Evolutionary conservation across 2,888 invertebrate genomes (phyloP).

Genomic region (Pachliopta kotzebuea): DNA sequence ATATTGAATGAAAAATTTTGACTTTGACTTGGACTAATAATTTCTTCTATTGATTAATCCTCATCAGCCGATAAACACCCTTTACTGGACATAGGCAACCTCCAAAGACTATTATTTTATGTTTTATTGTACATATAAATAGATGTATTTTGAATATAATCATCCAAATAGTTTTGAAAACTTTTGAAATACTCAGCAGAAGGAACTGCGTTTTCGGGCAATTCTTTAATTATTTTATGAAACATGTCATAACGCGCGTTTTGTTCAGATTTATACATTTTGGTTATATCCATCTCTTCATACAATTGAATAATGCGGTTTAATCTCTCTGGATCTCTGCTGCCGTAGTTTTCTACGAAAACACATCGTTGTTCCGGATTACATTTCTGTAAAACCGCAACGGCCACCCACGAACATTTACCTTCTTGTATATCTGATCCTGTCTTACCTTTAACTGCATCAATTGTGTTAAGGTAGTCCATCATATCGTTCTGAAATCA

Average conservation of each 20-base stretch:
- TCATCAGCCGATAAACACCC: too few species aligned
- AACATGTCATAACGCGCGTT: conserved; percentile 12
- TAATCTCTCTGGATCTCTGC: conserved; percentile 81
- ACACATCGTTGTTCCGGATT: conserved; percentile 79
- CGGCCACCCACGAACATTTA: conserved; percentile 95
- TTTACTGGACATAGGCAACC: too few species aligned
- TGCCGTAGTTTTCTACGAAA: conserved; percentile 84
- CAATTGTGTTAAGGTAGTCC: conserved; percentile 91
- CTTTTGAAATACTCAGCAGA: conserved; percentile 19
- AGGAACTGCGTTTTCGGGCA: conserved; percentile 9
- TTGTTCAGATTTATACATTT: conserved; percentile 75
- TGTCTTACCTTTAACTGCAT: conserved; percentile 89
- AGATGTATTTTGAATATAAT: conserved; percentile 4
- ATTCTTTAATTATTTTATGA: conserved; percentile 6
- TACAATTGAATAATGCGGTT: conserved; percentile 54
- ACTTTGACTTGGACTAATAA: too few species aligned
- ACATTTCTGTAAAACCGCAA: conserved; percentile 88
- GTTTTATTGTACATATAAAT: conserved; percentile 13
- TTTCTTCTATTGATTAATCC: too few species aligned
- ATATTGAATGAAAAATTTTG: too few species aligned
- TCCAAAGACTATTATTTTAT: too few species aligned
- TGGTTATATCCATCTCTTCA: conserved; percentile 83
- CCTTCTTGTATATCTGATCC: conserved; percentile 95
- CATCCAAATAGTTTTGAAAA: neutral
- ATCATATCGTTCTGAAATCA: conserved; percentile 87